Conservation (phyloP, 2,888 invertebrate species). For the Phalera bucephala region DNA sequence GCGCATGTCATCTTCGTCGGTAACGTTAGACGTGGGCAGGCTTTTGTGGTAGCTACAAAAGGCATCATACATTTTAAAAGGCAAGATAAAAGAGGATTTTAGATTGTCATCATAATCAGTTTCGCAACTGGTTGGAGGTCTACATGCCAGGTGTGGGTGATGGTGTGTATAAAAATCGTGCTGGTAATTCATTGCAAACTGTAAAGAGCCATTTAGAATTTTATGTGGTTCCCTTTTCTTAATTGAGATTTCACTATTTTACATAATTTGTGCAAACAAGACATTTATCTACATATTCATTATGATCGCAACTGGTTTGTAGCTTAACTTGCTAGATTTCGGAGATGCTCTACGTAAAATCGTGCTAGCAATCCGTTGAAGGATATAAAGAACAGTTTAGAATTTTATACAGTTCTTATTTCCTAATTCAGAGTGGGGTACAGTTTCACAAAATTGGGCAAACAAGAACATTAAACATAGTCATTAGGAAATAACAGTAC, state of each 20-base stretch:
- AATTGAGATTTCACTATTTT: no score
- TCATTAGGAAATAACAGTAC: constrained; percentile 11
- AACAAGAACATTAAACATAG: not conserved
- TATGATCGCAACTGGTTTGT: no score
- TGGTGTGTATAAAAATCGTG: no score
- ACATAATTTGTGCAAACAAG: no score
- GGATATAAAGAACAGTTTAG: not conserved
- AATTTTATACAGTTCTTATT: not conserved
- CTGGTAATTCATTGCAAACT: no score
- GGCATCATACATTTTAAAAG: constrained; percentile 53
- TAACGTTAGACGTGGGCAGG: constrained; percentile 57
- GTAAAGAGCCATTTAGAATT: no score
- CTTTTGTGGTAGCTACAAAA: constrained; percentile 72
- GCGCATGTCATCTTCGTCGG: constrained; percentile 64
- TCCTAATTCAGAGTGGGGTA: not conserved
- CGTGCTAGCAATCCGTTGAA: not conserved
- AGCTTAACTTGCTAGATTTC: no score
- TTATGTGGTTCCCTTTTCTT: no score
- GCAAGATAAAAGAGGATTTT: constrained; percentile 39
- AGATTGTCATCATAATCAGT: constrained; percentile 39
- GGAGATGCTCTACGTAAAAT: no score
- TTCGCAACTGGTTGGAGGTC: constrained; percentile 22
- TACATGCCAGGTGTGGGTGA: constrained; percentile 14
- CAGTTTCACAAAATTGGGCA: constrained; percentile 1
- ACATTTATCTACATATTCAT: no score